Base-by-base conservation (phyloP, 2,113 vertebrate species). In the Pongo pygmaeus region DNA sequence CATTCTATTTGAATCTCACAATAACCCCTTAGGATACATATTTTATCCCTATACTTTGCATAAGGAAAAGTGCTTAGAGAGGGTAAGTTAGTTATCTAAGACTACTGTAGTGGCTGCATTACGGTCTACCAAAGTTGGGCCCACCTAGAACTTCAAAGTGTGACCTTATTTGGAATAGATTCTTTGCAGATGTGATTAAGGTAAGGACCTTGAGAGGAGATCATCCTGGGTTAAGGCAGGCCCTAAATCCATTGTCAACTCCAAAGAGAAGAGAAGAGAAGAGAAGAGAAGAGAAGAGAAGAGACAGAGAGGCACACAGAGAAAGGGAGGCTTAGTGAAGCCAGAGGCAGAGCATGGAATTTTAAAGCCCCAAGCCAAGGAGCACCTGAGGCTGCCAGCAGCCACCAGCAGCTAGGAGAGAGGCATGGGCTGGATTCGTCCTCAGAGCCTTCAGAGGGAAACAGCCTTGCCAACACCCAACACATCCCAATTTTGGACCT, bases 361-460 rank as follows among this genome's bases (percentile, higher is more conserved):
- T 8, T 3, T 10, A 32, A n/a, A 75, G 46, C 32, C 6, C 6
- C 0, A 2, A 22, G 74, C 74, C 13, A 35, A 79, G 48, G 38
- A 57, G 4, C 23, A 22, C 59, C 18, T 0, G 0, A 6, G 2
- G 0, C 20, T 35, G 46, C 57, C 77, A 61, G 72, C 20, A 40
- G 83, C 57, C 27, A 16, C 48, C 69, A 9, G 83, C 59, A 67
- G 32, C 22, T 35, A 1, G 10, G 18, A 46, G 48, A 30, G 16
- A 30, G 59, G 74, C 84, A 16, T 5, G 22, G 17, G 17, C 57
- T 30, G 48, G 46, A n/a, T 55, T 20, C 14, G 20, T 27, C 23
- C 43, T 90, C 75, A 79, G 69, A 32, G 57, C 16, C 35, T 52
- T 18, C 52, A 1, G 3, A 40, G 35, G 55, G 70, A 52, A 48